phyloP scores from a whole-genome alignment of 2,113 vertebrate genomes.

The Ophiodon elongatus region DNA sequence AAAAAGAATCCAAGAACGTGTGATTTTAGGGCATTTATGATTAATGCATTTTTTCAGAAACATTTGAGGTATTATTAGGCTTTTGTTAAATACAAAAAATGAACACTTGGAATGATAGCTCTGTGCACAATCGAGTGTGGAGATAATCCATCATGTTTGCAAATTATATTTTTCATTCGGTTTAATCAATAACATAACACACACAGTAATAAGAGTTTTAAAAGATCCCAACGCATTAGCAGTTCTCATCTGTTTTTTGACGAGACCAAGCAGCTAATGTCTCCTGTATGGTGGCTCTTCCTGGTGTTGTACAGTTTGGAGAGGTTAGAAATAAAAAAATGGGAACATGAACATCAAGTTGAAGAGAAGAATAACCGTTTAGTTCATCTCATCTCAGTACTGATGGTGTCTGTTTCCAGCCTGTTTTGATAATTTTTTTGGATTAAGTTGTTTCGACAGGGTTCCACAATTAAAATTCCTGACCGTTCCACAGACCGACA shows the following conservation, averaged over 20 bases:
- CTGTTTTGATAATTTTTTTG: too few relatives aligned
- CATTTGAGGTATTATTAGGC: neutral
- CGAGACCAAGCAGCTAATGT: neutral
- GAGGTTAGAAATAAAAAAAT: neutral
- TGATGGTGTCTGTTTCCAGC: neutral
- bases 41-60: constrained; percentile 5
- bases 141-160: constrained; percentile 6
- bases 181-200: neutral
- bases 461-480: too few relatives aligned
- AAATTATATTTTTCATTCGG: neutral
- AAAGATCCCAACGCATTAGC: neutral
- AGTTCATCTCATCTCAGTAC: neutral
- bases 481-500: too few relatives aligned
- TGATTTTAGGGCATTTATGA: constrained; percentile 9
- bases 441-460: too few relatives aligned
- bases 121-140: neutral
- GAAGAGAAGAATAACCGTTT: neutral
- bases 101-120: neutral
- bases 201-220: neutral
- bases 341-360: neutral
- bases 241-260: neutral
- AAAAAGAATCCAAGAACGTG: neutral
- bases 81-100: neutral
- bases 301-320: neutral
- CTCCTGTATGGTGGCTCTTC: neutral